phyloP scores from a whole-genome alignment of 2,888 invertebrate genomes.

The Periphyllus acericola region DNA sequence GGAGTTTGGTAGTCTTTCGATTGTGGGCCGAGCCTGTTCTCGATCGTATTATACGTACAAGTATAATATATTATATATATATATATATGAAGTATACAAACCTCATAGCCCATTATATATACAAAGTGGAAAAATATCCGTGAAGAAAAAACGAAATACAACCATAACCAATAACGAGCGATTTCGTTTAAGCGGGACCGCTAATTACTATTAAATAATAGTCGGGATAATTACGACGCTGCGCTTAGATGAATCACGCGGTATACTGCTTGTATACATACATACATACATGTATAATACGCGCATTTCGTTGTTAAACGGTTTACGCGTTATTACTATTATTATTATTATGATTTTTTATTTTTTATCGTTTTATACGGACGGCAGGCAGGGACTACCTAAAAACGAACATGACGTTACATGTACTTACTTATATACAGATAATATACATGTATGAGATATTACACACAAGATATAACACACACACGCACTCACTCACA shows the following conservation, averaged over 20 bases:
- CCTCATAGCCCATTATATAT: constrained; percentile 21
- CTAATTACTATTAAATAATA: constrained; percentile 58
- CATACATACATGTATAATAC: too few relatives aligned
- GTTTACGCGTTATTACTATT: not conserved
- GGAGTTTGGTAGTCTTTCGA: constrained; percentile 35
- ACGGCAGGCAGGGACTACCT: constrained; percentile 13
- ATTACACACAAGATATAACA: not conserved
- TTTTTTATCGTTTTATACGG: constrained; percentile 26
- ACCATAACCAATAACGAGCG: constrained; percentile 42
- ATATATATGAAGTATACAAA: constrained; percentile 9
- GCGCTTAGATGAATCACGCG: constrained; percentile 32
- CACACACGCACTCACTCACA: not conserved
- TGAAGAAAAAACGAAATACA: constrained; percentile 8
- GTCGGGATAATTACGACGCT: constrained; percentile 40
- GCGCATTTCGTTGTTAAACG: constrained; percentile 34
- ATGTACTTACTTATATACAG: not conserved
- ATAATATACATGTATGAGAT: not conserved
- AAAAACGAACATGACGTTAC: constrained; percentile 11
- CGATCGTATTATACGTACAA: not conserved
- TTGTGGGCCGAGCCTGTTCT: constrained; percentile 41
- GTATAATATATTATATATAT: not conserved
- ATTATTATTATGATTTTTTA: constrained; percentile 16
- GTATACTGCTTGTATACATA: not conserved
- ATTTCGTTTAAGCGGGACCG: constrained; percentile 46
- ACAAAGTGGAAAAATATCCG: constrained; percentile 26